phyloP scores from a whole-genome alignment of 2,113 vertebrate genomes.

The Gopherus evgoodei region DNA sequence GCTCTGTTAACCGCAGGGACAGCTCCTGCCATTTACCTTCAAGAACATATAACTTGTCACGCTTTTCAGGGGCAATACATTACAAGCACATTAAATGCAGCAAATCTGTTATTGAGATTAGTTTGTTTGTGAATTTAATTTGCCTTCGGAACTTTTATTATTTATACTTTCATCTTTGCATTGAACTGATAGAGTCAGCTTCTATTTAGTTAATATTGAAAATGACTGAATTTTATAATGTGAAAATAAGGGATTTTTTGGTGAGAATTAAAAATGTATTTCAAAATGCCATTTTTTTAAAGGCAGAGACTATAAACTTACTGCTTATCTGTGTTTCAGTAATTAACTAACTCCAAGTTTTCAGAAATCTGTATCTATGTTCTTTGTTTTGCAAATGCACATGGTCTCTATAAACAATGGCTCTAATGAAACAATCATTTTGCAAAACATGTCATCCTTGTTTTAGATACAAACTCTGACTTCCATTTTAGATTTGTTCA shows the following conservation, averaged over 20 bases:
- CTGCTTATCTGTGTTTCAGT: not conserved
- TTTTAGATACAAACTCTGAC: not conserved
- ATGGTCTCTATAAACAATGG: not conserved
- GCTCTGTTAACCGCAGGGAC: not conserved
- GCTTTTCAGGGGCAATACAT: conserved; percentile 6
- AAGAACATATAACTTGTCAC: not conserved
- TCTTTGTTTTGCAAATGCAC: not conserved
- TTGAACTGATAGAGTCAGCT: conserved; percentile 47
- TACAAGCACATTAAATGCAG: not conserved
- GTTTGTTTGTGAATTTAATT: conserved; percentile 11
- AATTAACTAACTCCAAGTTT: not conserved
- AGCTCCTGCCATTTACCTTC: not conserved
- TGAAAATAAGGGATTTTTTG: not conserved
- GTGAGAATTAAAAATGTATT: conserved; percentile 14
- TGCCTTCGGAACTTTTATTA: conserved; percentile 40
- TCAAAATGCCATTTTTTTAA: not conserved
- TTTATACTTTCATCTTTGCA: conserved; percentile 64
- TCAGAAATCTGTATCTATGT: conserved; percentile 14
- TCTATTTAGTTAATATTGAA: not conserved
- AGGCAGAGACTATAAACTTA: not conserved
- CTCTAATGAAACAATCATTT: not conserved
- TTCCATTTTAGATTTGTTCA: not conserved
- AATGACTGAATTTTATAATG: conserved; percentile 57
- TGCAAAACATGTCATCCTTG: not conserved
- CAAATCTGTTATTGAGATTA: not conserved